These are phyloP conservation scores for Ophiothrix spiculata DNA, from an alignment of 35 echinoderm and acorn worm genomes.

Conservation along the genomic window DNA sequence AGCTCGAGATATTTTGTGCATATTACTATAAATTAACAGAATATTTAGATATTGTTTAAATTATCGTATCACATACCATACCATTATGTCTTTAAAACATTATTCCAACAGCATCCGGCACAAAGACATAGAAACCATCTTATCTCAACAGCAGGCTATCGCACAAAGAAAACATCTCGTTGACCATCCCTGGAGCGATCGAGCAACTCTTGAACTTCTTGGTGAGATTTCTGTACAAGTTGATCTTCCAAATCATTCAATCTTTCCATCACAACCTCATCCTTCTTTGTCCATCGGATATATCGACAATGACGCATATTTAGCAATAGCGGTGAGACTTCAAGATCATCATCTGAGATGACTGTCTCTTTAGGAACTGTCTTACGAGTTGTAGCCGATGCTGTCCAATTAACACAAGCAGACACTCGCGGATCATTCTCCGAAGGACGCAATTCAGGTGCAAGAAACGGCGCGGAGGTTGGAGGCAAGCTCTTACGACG, in stretches of 20 bases:
- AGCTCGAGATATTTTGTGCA: no score
- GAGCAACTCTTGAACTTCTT: background rate
- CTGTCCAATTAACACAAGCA: background rate
- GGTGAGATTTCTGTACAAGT: background rate
- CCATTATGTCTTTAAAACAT: no score
- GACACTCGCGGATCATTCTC: background rate
- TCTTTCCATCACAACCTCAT: background rate
- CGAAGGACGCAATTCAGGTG: background rate
- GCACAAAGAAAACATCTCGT: no score
- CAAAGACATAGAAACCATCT: no score
- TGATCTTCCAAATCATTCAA: background rate
- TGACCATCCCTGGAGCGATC: no score
- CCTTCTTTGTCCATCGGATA: background rate
- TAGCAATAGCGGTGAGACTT: background rate
- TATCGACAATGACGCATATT: background rate
- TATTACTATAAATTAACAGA: no score
- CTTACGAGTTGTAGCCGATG: background rate
- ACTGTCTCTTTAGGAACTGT: background rate
- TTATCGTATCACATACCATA: no score
- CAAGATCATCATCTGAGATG: background rate
- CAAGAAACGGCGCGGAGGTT: background rate
- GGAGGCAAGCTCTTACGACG: background rate
- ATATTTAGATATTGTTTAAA: no score
- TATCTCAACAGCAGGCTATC: no score
- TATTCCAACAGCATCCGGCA: no score